Evolutionary conservation across 2,888 invertebrate genomes (phyloP).

Genomic region (Balanococcus diminutus): DNA sequence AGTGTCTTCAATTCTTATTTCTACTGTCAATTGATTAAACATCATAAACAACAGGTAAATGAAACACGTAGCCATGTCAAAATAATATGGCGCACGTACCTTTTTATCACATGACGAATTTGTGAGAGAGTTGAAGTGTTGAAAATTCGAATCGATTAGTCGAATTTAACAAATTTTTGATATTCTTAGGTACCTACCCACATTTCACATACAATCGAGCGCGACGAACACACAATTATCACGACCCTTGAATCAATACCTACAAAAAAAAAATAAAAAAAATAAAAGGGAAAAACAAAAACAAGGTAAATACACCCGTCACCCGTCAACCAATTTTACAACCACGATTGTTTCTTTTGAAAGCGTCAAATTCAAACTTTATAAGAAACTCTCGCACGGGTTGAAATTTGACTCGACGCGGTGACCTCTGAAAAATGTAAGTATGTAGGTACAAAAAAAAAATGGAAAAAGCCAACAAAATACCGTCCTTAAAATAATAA

Average conservation of each 20-base stretch:
- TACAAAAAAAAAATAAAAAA: background rate
- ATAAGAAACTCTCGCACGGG: background rate
- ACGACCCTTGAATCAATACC: background rate
- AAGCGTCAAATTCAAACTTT: background rate
- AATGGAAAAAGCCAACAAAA: slow-evolving; percentile 11
- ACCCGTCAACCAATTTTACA: background rate
- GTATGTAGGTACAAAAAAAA: background rate
- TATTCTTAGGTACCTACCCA: too few relatives aligned
- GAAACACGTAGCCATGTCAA: background rate
- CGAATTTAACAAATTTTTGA: too few relatives aligned
- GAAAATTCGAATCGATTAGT: background rate
- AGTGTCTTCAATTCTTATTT: too few relatives aligned
- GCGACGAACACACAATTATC: background rate
- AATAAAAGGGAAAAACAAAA: too few relatives aligned
- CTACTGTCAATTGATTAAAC: too few relatives aligned
- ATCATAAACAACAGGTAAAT: too few relatives aligned
- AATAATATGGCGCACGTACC: background rate
- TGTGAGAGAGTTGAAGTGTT: background rate
- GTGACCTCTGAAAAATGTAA: background rate
- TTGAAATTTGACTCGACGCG: background rate
- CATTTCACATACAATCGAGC: too few relatives aligned
- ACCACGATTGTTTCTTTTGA: background rate
- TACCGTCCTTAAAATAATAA: slow-evolving; percentile 24
- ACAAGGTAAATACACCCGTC: too few relatives aligned
- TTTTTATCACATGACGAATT: background rate